Percentiles rank a stretch among this genome's conserved stretches.
Conservation (phyloP, 2,113 vertebrate genomes). For the Shinisaurus crocodilurus region DNA sequence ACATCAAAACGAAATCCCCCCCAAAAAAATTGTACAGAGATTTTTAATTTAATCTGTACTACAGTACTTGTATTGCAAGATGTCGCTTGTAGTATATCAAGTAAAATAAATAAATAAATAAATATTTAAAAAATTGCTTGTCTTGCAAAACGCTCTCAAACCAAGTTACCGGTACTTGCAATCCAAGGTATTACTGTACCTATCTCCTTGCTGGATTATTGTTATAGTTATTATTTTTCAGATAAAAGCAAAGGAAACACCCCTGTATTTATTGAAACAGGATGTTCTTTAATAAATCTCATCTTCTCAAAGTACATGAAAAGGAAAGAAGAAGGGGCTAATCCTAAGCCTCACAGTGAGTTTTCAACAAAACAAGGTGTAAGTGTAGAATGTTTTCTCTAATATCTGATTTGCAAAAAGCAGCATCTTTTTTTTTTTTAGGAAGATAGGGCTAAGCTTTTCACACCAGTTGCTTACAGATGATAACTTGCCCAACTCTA, state of each 20-base stretch:
- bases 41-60: too few relatives aligned
- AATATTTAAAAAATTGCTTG: too few relatives aligned
- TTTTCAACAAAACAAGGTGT: not conserved
- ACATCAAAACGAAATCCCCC: too few relatives aligned
- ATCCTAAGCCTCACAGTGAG: not conserved
- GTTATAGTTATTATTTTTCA: not conserved
- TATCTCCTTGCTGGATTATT: not conserved
- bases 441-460: not conserved
- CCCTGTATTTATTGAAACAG: not conserved
- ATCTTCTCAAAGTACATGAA: not conserved
- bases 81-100: too few relatives aligned
- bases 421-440: not conserved
- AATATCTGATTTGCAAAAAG: not conserved
- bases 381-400: not conserved
- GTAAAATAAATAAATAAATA: too few relatives aligned
- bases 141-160: too few relatives aligned
- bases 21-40: too few relatives aligned
- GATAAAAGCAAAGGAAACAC: not conserved
- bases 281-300: not conserved
- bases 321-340: not conserved
- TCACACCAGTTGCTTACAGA: not conserved
- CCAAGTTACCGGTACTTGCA: too few relatives aligned
- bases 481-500: conserved; percentile 45
- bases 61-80: too few relatives aligned
- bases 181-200: too few relatives aligned